Percentiles rank a stretch among this genome's conserved stretches.
phyloP scores from a whole-genome alignment of 2,113 vertebrate genomes.

The Mustela nigripes region DNA sequence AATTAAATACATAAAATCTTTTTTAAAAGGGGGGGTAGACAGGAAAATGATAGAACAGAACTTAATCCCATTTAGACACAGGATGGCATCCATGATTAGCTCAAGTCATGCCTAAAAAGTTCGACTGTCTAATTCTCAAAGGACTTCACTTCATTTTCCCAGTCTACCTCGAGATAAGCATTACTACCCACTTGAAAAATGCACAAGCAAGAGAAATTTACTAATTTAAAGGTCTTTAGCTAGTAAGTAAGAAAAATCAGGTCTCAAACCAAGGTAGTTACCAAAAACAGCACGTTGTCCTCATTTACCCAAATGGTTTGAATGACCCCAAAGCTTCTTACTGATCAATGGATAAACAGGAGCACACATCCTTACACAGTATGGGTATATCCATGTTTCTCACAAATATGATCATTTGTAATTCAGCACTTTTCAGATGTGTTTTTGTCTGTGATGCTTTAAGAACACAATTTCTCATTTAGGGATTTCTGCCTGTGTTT shows the following conservation, averaged over 20 bases:
- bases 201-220: neutral
- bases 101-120: neutral
- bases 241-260: neutral
- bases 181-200: conserved; percentile 20
- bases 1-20: neutral
- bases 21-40: neutral
- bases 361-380: neutral
- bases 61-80: neutral
- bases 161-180: neutral
- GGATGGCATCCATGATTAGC: neutral
- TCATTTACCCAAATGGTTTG: neutral
- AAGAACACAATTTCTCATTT: neutral
- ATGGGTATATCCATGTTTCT: neutral
- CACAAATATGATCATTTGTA: neutral
- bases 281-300: neutral
- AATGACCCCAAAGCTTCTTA: neutral
- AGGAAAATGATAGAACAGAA: neutral
- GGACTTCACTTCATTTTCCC: neutral
- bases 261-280: neutral
- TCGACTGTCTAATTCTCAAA: neutral
- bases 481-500: neutral
- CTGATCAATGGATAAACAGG: neutral
- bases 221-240: neutral
- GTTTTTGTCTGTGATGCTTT: neutral
- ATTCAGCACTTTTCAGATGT: neutral